Evolutionary conservation across 2,797 vertebrate genomes (phyloP), one percentile per base, ranked within the genome.

Genomic region (Lemur catta): DNA sequence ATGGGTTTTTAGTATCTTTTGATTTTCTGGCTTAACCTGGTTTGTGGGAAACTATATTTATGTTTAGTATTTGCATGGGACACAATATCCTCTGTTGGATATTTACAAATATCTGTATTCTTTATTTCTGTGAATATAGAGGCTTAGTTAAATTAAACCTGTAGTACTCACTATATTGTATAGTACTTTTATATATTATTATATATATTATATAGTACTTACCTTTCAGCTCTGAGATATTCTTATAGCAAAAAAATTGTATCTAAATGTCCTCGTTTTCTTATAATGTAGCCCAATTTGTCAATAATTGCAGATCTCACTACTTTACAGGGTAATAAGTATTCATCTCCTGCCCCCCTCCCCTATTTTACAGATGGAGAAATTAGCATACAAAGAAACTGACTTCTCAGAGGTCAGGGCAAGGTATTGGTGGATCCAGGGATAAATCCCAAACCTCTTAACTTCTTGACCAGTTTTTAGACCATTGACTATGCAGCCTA

Each of bases 401-500:
- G 91, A 93, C 88, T 95, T 91, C 28, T 86, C 85, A 88, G 88
- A 91, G 46, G 74, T 96, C 87, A 94, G 91, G 95, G 61, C 63
- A 96, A 96, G 86, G 24, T 86, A 86, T 88, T 97, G 93, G 93
- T 93, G 94, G 91, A 95, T 93, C 89, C 91, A 89, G 71, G 89
- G 67, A 72, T 97, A 98, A 97, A 95, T 92, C 52, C 28, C 38
- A 96, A 92, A 74, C 72, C 12, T 95, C 85, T 82, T 82, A 93
- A 86, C 86, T 95, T 57, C 52, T 87, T 95, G 88, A 57, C 76
- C 80, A 74, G 96, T 71, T 92, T 93, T 95, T 94, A 97, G 81
- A 92, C 61, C 79, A 80, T 33, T 96, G 95, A 98, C 96, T 97
- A 96, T 97, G 97, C 97, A 98, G 95, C 95, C 97, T 97, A 94